Conservation (phyloP, 2,797 vertebrate genomes). For the Lithobates pipiens region DNA sequence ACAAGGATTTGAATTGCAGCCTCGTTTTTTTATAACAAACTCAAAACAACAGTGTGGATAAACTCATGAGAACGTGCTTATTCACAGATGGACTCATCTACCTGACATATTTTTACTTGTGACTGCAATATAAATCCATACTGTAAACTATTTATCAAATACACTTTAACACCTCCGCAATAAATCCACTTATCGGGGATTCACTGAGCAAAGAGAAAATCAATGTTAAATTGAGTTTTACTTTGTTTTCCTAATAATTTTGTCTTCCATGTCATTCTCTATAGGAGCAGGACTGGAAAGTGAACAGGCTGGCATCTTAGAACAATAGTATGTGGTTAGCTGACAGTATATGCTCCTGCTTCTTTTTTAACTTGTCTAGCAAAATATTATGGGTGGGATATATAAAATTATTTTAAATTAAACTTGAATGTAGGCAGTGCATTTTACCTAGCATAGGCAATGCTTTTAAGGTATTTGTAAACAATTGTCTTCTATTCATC, state of each 20-base stretch:
- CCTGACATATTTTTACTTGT: constrained; percentile 31
- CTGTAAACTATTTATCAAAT: constrained; percentile 45
- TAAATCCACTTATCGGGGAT: constrained; percentile 51
- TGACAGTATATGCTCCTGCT: background rate
- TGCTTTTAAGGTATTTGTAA: too few relatives aligned
- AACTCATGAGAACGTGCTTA: constrained; percentile 14
- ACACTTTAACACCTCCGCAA: constrained; percentile 39
- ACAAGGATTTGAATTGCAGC: constrained; percentile 52
- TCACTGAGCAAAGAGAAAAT: constrained; percentile 40
- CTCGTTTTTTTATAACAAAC: constrained; percentile 34
- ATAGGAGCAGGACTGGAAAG: background rate
- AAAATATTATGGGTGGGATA: background rate
- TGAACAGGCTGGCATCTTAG: background rate
- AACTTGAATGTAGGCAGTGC: background rate
- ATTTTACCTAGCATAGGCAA: too few relatives aligned
- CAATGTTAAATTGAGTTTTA: constrained; percentile 55
- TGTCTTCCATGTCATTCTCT: background rate
- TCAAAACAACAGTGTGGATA: constrained; percentile 43
- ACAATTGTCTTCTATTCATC: too few relatives aligned
- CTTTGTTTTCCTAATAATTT: constrained; percentile 45
- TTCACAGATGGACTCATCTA: constrained; percentile 1
- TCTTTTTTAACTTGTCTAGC: background rate
- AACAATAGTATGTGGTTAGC: background rate
- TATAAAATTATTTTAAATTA: background rate
- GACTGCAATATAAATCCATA: constrained; percentile 32